A percentile compares a stretch with the other conserved stretches of the same genome.
These are phyloP conservation scores for Tethya wilhelma DNA, from an alignment of 37 sponge, comb jelly and placozoan genomes.

Conservation along the genomic window DNA sequence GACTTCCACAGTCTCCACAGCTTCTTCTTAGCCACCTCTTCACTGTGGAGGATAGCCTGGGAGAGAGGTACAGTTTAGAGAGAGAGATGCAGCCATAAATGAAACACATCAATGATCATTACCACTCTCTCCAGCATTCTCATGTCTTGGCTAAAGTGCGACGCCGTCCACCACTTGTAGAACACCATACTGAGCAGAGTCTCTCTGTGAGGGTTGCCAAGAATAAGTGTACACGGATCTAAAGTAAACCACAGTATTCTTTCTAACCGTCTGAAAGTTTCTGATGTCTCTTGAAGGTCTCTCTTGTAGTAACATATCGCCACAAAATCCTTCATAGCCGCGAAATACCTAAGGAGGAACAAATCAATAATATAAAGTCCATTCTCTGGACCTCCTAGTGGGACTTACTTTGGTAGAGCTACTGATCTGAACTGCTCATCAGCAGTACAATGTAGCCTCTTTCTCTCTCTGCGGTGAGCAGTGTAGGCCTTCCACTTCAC, in stretches of 20 bases:
- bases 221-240: neutral
- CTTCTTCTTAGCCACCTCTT: slow-evolving; percentile 35
- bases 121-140: slow-evolving; percentile 67
- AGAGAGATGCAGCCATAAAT: neutral
- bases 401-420: slow-evolving; percentile 49
- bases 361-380: neutral
- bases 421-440: slow-evolving; percentile 46
- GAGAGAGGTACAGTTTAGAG: neutral
- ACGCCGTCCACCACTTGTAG: slow-evolving; percentile 61
- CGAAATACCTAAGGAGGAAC: slow-evolving; percentile 34
- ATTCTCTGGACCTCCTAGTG: neutral
- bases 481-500: slow-evolving; percentile 30
- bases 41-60: slow-evolving; percentile 64
- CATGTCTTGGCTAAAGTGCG: slow-evolving; percentile 35
- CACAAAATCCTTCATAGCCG: slow-evolving; percentile 23
- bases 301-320: slow-evolving; percentile 21
- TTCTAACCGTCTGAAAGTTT: slow-evolving; percentile 41
- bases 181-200: slow-evolving; percentile 49
- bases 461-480: slow-evolving; percentile 19
- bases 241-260: neutral
- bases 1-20: slow-evolving; percentile 22
- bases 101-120: neutral
- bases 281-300: slow-evolving; percentile 10
- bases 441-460: slow-evolving; percentile 14
- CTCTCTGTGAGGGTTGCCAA: too few relatives aligned